phyloP scores from a whole-genome alignment of 2,888 invertebrate genomes.

The Heliconius sara region DNA sequence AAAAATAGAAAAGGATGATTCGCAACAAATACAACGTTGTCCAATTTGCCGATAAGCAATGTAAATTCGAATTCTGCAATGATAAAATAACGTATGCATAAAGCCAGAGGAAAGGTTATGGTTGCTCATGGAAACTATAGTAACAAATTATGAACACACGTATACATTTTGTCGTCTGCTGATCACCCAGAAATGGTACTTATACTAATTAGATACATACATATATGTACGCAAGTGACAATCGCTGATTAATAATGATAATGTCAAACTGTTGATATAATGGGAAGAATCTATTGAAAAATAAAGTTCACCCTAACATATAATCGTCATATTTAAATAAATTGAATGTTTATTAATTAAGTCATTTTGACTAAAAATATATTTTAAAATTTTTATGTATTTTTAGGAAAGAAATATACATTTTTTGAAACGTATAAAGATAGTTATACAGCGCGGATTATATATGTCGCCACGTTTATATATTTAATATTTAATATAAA shows the following conservation, averaged over 20 bases:
- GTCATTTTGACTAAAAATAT: too few relatives aligned
- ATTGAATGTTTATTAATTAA: too few relatives aligned
- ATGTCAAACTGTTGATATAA: not conserved
- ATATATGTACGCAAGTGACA: not conserved
- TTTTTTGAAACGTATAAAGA: too few relatives aligned
- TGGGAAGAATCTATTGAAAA: not conserved
- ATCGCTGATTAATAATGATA: not conserved
- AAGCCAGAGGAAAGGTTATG: not conserved
- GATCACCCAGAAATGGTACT: not conserved
- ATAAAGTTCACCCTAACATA: not conserved
- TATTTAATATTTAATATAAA: too few relatives aligned
- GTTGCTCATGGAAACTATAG: not conserved
- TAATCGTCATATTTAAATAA: not conserved
- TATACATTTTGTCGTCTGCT: not conserved
- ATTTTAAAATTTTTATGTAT: too few relatives aligned
- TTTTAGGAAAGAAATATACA: too few relatives aligned
- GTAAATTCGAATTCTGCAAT: conserved; percentile 1
- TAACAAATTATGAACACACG: not conserved
- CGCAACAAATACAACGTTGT: conserved; percentile 37
- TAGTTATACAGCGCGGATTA: too few relatives aligned
- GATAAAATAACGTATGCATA: not conserved
- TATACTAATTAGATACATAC: not conserved
- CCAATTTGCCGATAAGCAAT: not conserved
- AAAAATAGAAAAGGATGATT: conserved; percentile 51
- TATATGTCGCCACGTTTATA: too few relatives aligned